These are phyloP conservation scores for Dasypogon diadema DNA, from an alignment of 2,888 invertebrate genomes.

Conservation along the genomic window DNA sequence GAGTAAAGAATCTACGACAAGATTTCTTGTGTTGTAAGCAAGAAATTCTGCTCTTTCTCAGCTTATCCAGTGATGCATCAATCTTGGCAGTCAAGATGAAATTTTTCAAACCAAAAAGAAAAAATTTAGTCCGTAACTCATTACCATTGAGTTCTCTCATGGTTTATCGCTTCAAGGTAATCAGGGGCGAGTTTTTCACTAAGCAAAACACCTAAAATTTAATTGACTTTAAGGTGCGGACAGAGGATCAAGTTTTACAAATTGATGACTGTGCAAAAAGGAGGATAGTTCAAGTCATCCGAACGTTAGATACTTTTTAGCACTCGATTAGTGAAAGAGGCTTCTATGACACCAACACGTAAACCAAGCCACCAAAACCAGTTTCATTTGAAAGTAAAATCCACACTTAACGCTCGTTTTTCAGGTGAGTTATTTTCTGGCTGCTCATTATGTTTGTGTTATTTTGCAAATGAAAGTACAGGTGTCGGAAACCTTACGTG, in stretches of 20 bases:
- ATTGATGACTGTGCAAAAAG: background rate
- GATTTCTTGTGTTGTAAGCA: background rate
- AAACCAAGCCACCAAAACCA: background rate
- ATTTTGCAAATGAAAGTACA: background rate
- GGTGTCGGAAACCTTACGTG: background rate
- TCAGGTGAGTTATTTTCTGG: background rate
- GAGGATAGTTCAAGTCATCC: background rate
- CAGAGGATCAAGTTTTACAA: background rate
- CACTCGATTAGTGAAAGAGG: background rate
- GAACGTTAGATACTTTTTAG: background rate
- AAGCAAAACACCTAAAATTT: background rate
- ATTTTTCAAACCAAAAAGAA: too few species aligned
- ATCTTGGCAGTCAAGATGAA: background rate
- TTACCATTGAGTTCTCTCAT: background rate
- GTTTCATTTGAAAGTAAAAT: background rate
- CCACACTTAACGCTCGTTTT: background rate
- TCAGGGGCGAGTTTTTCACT: background rate
- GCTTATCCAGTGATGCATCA: background rate
- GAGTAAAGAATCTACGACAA: background rate
- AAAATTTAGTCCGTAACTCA: background rate
- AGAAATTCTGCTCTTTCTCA: background rate
- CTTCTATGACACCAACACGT: background rate
- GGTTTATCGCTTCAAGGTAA: background rate
- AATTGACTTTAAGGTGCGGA: background rate
- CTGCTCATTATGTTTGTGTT: background rate